Conservation (phyloP, 1,140 invertebrate genomes). For the Metopolophium dirhodum region DNA sequence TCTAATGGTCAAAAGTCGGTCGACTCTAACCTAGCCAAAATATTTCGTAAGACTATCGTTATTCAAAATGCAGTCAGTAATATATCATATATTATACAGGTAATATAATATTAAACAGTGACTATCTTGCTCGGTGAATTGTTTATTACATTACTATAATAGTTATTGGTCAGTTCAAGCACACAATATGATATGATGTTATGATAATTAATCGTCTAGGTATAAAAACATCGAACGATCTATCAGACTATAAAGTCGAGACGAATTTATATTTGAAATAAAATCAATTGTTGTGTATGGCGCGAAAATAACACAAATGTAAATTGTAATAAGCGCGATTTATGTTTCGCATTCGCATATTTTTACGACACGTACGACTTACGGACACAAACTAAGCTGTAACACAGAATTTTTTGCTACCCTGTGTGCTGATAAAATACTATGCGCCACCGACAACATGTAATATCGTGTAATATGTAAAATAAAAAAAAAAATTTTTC, state of each 20-base stretch:
- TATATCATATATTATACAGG: not conserved
- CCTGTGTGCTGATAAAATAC: not conserved
- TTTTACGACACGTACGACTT: no score
- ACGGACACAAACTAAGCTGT: no score
- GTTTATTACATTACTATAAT: not conserved
- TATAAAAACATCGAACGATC: no score
- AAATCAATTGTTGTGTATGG: no score
- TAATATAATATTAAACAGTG: not conserved
- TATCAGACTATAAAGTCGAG: no score
- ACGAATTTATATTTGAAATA: no score
- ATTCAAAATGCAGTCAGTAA: not conserved
- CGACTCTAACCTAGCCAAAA: not conserved
- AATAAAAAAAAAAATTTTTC: not conserved
- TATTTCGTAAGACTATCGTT: not conserved
- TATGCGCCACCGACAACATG: not conserved
- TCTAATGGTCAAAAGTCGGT: no score
- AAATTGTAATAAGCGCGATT: no score
- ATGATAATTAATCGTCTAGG: no score
- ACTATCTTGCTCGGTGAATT: not conserved
- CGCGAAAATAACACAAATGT: no score
- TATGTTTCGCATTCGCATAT: no score
- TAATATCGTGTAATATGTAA: not conserved
- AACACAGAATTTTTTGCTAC: not conserved
- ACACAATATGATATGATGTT: not conserved
- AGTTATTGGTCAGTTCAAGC: not conserved